Conservation (phyloP, 2,888 invertebrate genomes). For the Brachypalpus laphriformis region DNA sequence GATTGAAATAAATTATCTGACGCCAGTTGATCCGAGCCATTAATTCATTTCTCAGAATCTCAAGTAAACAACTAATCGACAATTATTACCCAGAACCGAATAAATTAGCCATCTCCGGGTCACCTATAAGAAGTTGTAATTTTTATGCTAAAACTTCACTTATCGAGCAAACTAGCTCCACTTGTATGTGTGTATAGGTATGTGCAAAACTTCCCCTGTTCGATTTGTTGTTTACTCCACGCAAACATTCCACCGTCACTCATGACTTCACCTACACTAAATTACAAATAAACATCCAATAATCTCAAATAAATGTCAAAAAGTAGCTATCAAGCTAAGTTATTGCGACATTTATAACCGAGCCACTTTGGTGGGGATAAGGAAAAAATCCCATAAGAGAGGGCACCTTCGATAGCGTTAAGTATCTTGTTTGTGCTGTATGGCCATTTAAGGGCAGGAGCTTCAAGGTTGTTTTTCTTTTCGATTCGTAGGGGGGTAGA, state of each 20-base stretch:
- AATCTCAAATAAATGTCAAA: constrained; percentile 74
- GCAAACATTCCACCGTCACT: constrained; percentile 65
- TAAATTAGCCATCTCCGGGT: background rate
- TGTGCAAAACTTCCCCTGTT: background rate
- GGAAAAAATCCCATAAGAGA: constrained; percentile 9
- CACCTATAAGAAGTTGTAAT: background rate
- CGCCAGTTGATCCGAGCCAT: background rate
- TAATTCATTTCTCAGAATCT: background rate
- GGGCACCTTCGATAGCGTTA: constrained; percentile 66
- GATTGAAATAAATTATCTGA: too few species aligned
- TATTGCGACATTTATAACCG: constrained; percentile 70
- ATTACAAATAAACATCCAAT: constrained; percentile 73
- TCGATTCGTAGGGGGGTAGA: constrained; percentile 3
- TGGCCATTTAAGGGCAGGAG: constrained; percentile 26
- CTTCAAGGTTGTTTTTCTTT: constrained; percentile 34
- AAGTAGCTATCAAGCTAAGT: constrained; percentile 70
- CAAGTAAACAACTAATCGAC: constrained; percentile 31
- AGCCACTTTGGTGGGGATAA: constrained; percentile 10
- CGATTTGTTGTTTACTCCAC: constrained; percentile 34
- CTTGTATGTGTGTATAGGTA: too few species aligned
- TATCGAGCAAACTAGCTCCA: constrained; percentile 17
- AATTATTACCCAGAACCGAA: constrained; percentile 40
- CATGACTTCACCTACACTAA: constrained; percentile 74
- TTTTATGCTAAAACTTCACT: constrained; percentile 47
- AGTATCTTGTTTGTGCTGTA: constrained; percentile 67